Percentiles rank a stretch among this genome's conserved stretches.
These are phyloP conservation scores for Ceyx margarethae DNA, from an alignment of 2,113 vertebrate genomes.

Conservation along the genomic window DNA sequence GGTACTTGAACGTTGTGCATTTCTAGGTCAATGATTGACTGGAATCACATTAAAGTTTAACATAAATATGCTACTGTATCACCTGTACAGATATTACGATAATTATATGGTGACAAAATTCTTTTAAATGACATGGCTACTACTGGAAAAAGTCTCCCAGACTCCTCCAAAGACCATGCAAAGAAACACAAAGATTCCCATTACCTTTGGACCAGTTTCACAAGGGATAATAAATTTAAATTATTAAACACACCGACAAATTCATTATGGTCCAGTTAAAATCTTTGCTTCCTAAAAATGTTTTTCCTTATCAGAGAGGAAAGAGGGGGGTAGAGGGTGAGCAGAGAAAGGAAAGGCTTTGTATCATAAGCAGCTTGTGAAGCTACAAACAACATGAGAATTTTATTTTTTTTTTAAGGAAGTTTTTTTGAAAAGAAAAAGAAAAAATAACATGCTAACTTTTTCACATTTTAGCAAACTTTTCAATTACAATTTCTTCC, in stretches of 20 bases:
- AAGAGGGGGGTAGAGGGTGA: background rate
- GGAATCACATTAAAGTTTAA: background rate
- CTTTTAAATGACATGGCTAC: background rate
- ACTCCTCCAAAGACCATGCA: background rate
- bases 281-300: conserved; percentile 17
- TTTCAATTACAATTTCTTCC: conserved; percentile 77
- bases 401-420: background rate
- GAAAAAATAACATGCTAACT: conserved; percentile 49
- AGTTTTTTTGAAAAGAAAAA: background rate
- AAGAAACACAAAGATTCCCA: conserved; percentile 10
- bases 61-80: background rate
- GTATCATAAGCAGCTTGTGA: background rate
- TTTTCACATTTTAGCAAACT: conserved; percentile 72
- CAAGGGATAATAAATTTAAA: background rate
- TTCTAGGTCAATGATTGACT: conserved; percentile 20
- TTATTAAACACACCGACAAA: background rate
- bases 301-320: background rate
- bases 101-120: conserved; percentile 17
- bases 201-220: background rate
- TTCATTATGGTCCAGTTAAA: background rate
- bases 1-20: background rate
- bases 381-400: conserved; percentile 22
- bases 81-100: background rate
- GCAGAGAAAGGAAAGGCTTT: background rate
- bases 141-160: background rate